Base-by-base conservation (phyloP, 1,140 invertebrate species). In the Calliopsis andreniformis region DNA sequence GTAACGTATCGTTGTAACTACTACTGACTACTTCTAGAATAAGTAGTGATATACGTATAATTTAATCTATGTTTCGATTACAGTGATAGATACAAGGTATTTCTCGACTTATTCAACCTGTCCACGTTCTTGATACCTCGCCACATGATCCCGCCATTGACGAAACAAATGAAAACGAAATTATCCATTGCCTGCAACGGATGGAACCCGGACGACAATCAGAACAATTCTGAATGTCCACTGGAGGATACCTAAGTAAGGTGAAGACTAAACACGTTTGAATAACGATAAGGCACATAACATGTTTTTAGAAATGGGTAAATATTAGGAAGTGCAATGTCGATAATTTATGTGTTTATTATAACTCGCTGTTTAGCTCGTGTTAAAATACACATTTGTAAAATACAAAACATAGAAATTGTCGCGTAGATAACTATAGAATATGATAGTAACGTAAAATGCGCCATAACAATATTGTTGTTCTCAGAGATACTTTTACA, bases 21-120 rank as follows among this genome's bases (percentile, higher is more conserved):
- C n/a, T 10, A 16, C 23, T 16, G 18, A 7, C 7, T 5, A 14
- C 3, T n/a, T n/a, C n/a, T n/a, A n/a, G n/a, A n/a, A n/a, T n/a
- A n/a, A n/a, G n/a, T n/a, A n/a, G n/a, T n/a, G n/a, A n/a, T n/a
- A n/a, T n/a, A 20, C 1, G 6, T 61, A n/a, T 23, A 10, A 28
- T 10, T 20, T 30, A 55, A 10, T 49, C 0, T 61, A 16, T 59
- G 45, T 85, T 75, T 77, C 18, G 32, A 47, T 53, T 80, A 59
- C 64, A 99, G 98, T 91, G 98, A 99, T 91, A 96, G 98, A 1
- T 99, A 99, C 93, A 99, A 99, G 92, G 97, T 99, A 5, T 99
- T 99, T 89, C 91, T 99, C 83, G 99, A 99, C 90, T 92, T 99
- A 16, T 99, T 99, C 93, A 99, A 99, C 90, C 90, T 99, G 47